These are phyloP conservation scores for Ammodytes marinus DNA, from an alignment of 2,113 vertebrate species.

Conservation along the genomic window DNA sequence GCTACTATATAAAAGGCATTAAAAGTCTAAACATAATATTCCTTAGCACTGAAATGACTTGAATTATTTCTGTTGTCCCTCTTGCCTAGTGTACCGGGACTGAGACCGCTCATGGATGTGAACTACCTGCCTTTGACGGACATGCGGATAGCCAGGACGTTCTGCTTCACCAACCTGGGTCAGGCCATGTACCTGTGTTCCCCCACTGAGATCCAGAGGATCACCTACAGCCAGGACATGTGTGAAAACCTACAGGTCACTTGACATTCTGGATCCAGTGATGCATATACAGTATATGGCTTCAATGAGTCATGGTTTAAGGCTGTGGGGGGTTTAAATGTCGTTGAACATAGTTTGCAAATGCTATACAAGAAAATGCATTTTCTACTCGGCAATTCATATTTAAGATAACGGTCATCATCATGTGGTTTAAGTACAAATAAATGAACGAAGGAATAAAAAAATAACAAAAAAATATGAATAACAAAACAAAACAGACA, in stretches of 20 bases:
- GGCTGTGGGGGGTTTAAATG: background rate
- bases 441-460: background rate
- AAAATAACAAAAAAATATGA: background rate
- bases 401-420: background rate
- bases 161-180: slow-evolving; percentile 98
- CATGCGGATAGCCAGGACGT: slow-evolving; percentile 99
- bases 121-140: slow-evolving; percentile 99
- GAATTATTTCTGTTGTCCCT: slow-evolving; percentile 28
- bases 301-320: background rate
- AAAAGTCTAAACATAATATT: background rate
- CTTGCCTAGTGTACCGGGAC: slow-evolving; percentile 92
- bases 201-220: slow-evolving; percentile 98
- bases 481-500: background rate
- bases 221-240: slow-evolving; percentile 98
- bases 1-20: background rate
- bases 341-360: no score
- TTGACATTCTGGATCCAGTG: background rate
- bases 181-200: slow-evolving; percentile 98
- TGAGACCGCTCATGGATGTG: slow-evolving; percentile 97
- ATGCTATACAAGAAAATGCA: background rate
- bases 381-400: background rate
- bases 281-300: no score
- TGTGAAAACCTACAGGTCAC: slow-evolving; percentile 98
- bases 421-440: background rate
- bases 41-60: background rate